A percentile compares a stretch with the other conserved stretches of the same genome.
These are phyloP conservation scores for Isurus oxyrinchus DNA, from an alignment of 2,113 vertebrate species.

Conservation along the genomic window DNA sequence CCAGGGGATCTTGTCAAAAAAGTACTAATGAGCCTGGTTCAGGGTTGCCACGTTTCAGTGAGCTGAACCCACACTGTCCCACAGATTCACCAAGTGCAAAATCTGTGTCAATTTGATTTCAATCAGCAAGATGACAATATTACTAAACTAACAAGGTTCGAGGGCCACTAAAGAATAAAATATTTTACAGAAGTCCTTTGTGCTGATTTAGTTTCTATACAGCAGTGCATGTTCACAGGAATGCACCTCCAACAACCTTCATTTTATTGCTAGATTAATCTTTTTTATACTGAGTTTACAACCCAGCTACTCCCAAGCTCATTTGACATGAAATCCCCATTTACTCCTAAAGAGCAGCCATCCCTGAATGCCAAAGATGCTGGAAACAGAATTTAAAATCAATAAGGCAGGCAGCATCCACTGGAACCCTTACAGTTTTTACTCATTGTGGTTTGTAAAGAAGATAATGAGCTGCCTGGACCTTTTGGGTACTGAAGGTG, in stretches of 20 bases:
- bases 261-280: not conserved
- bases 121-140: not conserved
- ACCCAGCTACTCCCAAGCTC: not conserved
- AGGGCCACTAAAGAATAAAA: not conserved
- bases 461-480: not conserved
- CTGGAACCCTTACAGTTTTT: slow-evolving; percentile 18
- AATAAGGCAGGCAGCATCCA: not conserved
- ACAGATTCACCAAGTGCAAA: not conserved
- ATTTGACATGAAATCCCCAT: not conserved
- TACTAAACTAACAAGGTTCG: not conserved
- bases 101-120: not conserved
- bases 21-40: not conserved
- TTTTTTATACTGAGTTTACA: not conserved
- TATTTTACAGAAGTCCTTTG: not conserved
- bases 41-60: not conserved
- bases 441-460: not conserved
- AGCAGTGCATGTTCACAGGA: not conserved
- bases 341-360: not conserved
- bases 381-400: not conserved
- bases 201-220: not conserved
- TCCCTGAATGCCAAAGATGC: not conserved
- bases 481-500: not conserved
- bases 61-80: not conserved
- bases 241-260: not conserved
- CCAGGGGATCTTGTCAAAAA: not conserved